phyloP scores from a whole-genome alignment of 2,113 vertebrate species.

The Protomyctophum bolini region DNA sequence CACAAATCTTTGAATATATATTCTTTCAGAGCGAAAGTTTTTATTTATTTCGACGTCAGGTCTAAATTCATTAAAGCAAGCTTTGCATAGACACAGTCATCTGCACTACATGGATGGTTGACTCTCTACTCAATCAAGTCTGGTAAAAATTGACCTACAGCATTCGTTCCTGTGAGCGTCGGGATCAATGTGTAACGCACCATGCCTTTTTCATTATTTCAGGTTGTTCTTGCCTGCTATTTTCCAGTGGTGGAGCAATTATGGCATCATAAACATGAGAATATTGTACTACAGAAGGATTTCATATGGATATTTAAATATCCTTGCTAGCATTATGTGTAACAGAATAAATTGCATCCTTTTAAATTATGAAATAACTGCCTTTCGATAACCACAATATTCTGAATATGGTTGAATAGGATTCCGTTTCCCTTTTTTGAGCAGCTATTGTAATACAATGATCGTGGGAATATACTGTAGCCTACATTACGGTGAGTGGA shows the following conservation, averaged over 20 bases:
- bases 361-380: no score
- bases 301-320: constrained; percentile 2
- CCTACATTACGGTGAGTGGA: neutral
- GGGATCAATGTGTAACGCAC: constrained; percentile 38
- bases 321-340: neutral
- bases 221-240: constrained; percentile 14
- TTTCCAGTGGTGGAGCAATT: constrained; percentile 22
- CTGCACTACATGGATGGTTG: constrained; percentile 56
- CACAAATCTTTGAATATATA: no score
- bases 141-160: constrained; percentile 54
- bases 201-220: constrained; percentile 46
- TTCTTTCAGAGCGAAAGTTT: no score
- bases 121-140: constrained; percentile 63
- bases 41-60: no score
- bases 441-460: no score
- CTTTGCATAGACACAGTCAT: constrained; percentile 39
- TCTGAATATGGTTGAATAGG: no score
- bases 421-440: neutral
- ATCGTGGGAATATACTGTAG: no score
- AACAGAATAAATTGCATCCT: neutral
- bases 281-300: neutral
- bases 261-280: neutral
- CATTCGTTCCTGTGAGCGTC: constrained; percentile 45
- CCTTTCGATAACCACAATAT: no score
- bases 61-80: constrained; percentile 65